Evolutionary conservation across 2,113 vertebrate genomes (phyloP), one percentile per base, ranked within the genome.

Genomic region (Orientallactaga bullata): DNA sequence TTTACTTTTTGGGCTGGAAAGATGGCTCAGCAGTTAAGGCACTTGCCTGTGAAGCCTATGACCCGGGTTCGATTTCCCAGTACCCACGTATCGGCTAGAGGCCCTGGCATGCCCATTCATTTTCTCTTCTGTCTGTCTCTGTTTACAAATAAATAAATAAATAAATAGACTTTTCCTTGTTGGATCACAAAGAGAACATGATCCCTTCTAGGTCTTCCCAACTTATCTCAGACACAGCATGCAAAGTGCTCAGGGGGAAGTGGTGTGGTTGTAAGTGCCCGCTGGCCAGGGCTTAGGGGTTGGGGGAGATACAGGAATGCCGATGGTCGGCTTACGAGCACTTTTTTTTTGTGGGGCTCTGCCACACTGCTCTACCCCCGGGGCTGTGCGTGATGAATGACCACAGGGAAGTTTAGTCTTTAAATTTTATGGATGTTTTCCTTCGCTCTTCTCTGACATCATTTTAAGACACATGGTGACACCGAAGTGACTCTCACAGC

Each of bases 391-490:
- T 72, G 39, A 71, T 71, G 42, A 7, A 55, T 37, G 18, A 79
- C 39, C 30, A 68, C 1, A 30, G 47, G 42, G 26, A 80, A 86
- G 32, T 66, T 82, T n/a, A 39, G 51, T 91, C 51, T 92, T 95
- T 61, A 87, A 77, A 85, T 69, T 20, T 76, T 51, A 76, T 65
- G 32, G 80, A 63, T 1, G 0, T 83, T 65, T 69, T 94, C 55
- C 71, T 13, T 86, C 5, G 10, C 16, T 55, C 32, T 77, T 83
- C 17, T 80, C 65, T 96, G 35, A 79, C 0, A 0, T 86, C 91
- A 90, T 39, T 24, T 93, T 37, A 1, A 0, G 71, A 68, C 18
- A 94, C 94, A 95, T 7, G 30, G 55, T 95, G 42, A 61, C 74
- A 82, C 73, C 51, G 86, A 93, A 66, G 12, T 85, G 90, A 0